Evolutionary conservation across 1,140 invertebrate genomes (phyloP).

Genomic region (Pseudomyrmex pallidus): DNA sequence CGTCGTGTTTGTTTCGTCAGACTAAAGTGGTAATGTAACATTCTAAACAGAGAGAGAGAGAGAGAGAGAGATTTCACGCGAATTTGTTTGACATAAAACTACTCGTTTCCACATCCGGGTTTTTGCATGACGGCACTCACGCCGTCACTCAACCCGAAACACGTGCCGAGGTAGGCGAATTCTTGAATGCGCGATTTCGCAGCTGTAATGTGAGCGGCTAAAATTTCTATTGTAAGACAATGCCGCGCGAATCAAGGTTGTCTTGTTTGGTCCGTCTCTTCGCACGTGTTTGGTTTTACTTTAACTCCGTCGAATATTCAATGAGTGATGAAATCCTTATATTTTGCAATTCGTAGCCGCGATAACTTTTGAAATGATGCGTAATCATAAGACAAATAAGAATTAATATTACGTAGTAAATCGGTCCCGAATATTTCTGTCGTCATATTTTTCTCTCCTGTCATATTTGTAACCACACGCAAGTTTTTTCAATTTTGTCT

Average conservation of each 20-base stretch:
- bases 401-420: background rate
- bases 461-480: too few species aligned
- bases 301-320: conserved; percentile 3
- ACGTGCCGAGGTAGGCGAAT: conserved; percentile 44
- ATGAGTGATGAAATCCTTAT: background rate
- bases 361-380: too few species aligned
- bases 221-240: conserved; percentile 42
- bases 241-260: conserved; percentile 13
- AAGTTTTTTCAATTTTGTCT: too few species aligned
- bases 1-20: too few species aligned
- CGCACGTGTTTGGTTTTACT: background rate
- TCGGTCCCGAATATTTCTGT: too few species aligned
- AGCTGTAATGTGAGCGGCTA: conserved; percentile 44
- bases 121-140: background rate
- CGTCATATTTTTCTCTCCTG: too few species aligned
- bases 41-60: too few species aligned
- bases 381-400: background rate
- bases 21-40: too few species aligned
- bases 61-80: too few species aligned
- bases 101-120: background rate
- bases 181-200: conserved; percentile 39
- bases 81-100: too few species aligned
- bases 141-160: background rate
- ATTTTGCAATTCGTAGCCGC: background rate
- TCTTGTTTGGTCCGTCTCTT: conserved; percentile 1